Percentiles rank a stretch among this genome's conserved stretches.
phyloP scores from a whole-genome alignment of 2,888 invertebrate genomes.

The Drosophila koepferae region DNA sequence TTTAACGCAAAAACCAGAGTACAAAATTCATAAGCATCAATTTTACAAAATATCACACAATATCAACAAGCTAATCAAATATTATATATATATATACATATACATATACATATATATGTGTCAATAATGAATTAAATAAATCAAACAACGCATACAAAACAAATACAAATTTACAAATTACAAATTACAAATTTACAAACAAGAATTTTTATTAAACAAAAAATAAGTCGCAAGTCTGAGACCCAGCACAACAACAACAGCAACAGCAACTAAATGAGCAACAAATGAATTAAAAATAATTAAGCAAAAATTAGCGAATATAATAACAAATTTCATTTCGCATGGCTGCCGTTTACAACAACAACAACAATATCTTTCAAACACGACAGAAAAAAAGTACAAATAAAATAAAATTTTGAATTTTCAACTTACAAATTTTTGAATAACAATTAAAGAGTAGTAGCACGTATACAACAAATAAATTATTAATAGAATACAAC shows the following conservation, averaged over 20 bases:
- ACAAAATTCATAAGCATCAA: constrained; percentile 74
- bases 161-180: constrained; percentile 77
- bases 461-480: constrained; percentile 69
- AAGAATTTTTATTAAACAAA: constrained; percentile 45
- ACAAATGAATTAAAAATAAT: constrained; percentile 17
- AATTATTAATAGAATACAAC: constrained; percentile 11
- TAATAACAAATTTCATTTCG: constrained; percentile 41
- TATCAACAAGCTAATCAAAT: constrained; percentile 61
- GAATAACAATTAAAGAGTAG: constrained; percentile 64
- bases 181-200: constrained; percentile 79
- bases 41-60: constrained; percentile 55
- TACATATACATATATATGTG: constrained; percentile 18
- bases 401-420: constrained; percentile 39
- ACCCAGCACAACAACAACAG: constrained; percentile 35
- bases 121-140: constrained; percentile 37
- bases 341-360: constrained; percentile 69
- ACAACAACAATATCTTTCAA: constrained; percentile 64
- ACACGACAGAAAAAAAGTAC: constrained; percentile 72
- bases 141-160: constrained; percentile 71
- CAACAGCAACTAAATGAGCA: constrained; percentile 12
- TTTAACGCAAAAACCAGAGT: constrained; percentile 70
- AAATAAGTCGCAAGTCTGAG: constrained; percentile 64
- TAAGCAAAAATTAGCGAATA: constrained; percentile 38
- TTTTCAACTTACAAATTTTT: constrained; percentile 68
- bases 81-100: constrained; percentile 27